Base-by-base conservation (phyloP, 2,888 invertebrate genomes). In the Morinoia aosen region DNA sequence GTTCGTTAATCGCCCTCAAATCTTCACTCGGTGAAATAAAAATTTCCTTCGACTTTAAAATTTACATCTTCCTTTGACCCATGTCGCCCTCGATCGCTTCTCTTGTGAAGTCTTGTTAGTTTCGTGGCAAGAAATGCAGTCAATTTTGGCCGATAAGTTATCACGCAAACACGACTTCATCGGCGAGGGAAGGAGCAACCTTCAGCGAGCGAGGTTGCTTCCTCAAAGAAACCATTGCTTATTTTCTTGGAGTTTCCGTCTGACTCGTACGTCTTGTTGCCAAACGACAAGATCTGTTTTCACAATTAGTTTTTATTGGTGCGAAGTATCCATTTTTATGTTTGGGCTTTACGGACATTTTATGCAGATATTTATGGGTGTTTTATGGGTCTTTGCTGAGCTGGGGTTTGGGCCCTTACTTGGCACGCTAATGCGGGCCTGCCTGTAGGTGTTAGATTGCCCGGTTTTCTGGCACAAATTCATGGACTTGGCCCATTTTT, bases 251-350 rank as follows among this genome's bases (percentile, higher is more conserved):
- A 3, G 40, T 14, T 39, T 48, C 90, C 33, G 33, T 40, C 40
- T 14, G 25, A 48, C 93, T 57, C 93, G 33, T 93, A 16, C 40
- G 57, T 57, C 93, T 57, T 57, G 57, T 57, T 93, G 33, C 57
- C 93, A 57, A 93, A 93, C 56, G 93, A 33, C 58, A 12, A 56
- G 93, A 93, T 93, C 57, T 93, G 93, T 93, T 93, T 93, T 93
- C 93, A 93, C 56, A 57, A 93, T 93, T 93, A 93, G 48, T 93
- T 93, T 93, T 57, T 93, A 57, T 93, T 93, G 93, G 57, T 93
- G 57, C 39, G 10, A 93, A 93, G 93, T 93, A 57, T 57, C 93
- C 58, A 93, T 48, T 93, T 93, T 93, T 57, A 93, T 57, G 93
- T 57, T 93, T 93, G 16, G 48, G n/a, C 5, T 93, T 93, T 93